Base-by-base conservation (phyloP, 1,140 invertebrate species). In the Pseudomyrmex gracilis region DNA sequence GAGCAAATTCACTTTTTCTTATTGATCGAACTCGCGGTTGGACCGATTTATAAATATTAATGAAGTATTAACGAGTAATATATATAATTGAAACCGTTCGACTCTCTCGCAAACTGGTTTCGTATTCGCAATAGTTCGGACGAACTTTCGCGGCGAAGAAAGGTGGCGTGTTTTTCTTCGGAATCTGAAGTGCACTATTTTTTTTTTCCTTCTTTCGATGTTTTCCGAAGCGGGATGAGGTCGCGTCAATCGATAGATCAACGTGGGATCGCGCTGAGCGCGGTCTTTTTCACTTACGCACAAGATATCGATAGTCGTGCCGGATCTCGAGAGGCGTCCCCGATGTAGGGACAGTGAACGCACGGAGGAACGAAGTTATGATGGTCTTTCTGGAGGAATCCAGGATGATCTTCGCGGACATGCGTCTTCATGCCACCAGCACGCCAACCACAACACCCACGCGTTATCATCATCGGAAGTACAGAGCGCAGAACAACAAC, bases 341-440 rank as follows among this genome's bases (percentile, higher is more conserved):
- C 68, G 73, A 94, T 93, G 93, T 93, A 90, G 92, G 89, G 71
- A 82, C 85, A 83, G 84, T 57, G 67, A 73, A 84, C 68, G 83
- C 34, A 34, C 34, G 70, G 34, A 60, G 34, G 34, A 73, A 64
- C 64, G 82, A 64, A 76, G 78, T 70, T 86, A 94, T 91, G 61
- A 94, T 94, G 94, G 93, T 94, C 85, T 94, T 94, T 83, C 84
- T 94, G 43, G 94, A 94, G 91, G 92, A 94, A 66, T 89, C 94
- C 17, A 94, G 91, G 85, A 94, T 94, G 94, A 93, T 94, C 77
- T 94, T 94, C 84, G 91, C 93, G 87, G 93, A 94, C 76, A 94
- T 94, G 92, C 88, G 92, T 22, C 88, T 94, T 53, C 92, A 94
- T 89, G 94, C 93, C 9, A 94, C 93, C 2, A 94, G 94, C 91